Base-by-base conservation (phyloP, 2,888 invertebrate species). In the Bellardia pandia region DNA sequence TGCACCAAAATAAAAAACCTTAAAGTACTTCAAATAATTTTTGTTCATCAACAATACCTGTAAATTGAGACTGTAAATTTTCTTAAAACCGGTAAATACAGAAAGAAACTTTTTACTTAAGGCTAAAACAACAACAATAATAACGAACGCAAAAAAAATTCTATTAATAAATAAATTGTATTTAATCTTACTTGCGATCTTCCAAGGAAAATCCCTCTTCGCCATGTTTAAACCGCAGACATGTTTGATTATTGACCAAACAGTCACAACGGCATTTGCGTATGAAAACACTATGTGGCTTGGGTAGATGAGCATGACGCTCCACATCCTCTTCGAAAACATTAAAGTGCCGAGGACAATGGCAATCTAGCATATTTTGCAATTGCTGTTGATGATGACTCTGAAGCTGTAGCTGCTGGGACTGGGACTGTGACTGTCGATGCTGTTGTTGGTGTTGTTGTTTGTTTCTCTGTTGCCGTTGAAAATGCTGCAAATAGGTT, bases 241-340 rank as follows among this genome's bases (percentile, higher is more conserved):
- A 96, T 71, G 94, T 95, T 75, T 94, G 92, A 90, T 96, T 94
- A 86, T 94, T 94, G 45, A 77, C 62, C 88, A 94, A 94, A 90
- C 96, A 96, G 89, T 95, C 95, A 91, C 96, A 96, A 64, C 94
- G 94, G 91, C 96, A 96, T 72, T 86, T 87, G 56, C 72, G 84
- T 77, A 75, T 77, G 53, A 79, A 86, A 33, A 81, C 78, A n/a
- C 56, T 85, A 16, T 86, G 86, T n/a, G 86, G 89, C 37, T 82
- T 85, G 33, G 79, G 86, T 30, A 79, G 30, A 77, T 88, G 76
- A 48, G 79, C 86, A n/a, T 69, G 84, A 75, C 83, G 87, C 58
- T 88, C 87, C 51, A 89, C 86, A 78, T 90, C 89, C 64, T 91
- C 91, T 86, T 90, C 91, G 58, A 95, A 93, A 9, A 94, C 81